These are phyloP conservation scores for Potamarius usumacintae DNA, from an alignment of 2,113 vertebrate genomes.

Conservation along the genomic window DNA sequence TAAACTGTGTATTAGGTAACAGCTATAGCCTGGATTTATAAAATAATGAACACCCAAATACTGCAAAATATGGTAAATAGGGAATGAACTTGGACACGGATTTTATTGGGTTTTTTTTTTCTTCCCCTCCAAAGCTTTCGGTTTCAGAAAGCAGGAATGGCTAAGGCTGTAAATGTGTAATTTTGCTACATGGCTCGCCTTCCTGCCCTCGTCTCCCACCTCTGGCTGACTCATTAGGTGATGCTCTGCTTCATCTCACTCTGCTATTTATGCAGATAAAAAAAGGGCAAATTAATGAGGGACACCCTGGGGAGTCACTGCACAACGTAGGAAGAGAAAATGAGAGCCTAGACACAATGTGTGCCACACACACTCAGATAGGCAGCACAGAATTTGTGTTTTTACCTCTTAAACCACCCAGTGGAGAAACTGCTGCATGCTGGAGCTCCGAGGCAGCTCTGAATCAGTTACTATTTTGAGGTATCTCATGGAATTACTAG, in stretches of 20 bases:
- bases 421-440: slow-evolving; percentile 17
- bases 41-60: background rate
- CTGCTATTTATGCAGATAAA: slow-evolving; percentile 60
- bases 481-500: background rate
- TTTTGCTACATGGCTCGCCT: slow-evolving; percentile 30
- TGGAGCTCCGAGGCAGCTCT: slow-evolving; percentile 25
- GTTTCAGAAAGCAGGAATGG: slow-evolving; percentile 21
- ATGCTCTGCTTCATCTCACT: slow-evolving; percentile 42
- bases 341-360: slow-evolving; percentile 46
- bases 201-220: slow-evolving; percentile 42
- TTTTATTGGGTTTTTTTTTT: background rate
- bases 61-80: background rate
- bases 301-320: slow-evolving; percentile 35
- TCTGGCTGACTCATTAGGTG: slow-evolving; percentile 53
- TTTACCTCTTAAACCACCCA: slow-evolving; percentile 42
- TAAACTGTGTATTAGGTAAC: background rate
- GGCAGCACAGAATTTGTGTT: slow-evolving; percentile 29
- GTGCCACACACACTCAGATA: slow-evolving; percentile 35
- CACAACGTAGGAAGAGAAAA: slow-evolving; percentile 38
- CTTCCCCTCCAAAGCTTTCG: background rate
- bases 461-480: background rate
- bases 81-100: background rate
- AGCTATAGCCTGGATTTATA: background rate
- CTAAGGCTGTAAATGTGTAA: slow-evolving; percentile 42
- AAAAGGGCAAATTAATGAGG: slow-evolving; percentile 50